Conservation (phyloP, 92 coral and sea anemone species). For the Montipora capitata region DNA sequence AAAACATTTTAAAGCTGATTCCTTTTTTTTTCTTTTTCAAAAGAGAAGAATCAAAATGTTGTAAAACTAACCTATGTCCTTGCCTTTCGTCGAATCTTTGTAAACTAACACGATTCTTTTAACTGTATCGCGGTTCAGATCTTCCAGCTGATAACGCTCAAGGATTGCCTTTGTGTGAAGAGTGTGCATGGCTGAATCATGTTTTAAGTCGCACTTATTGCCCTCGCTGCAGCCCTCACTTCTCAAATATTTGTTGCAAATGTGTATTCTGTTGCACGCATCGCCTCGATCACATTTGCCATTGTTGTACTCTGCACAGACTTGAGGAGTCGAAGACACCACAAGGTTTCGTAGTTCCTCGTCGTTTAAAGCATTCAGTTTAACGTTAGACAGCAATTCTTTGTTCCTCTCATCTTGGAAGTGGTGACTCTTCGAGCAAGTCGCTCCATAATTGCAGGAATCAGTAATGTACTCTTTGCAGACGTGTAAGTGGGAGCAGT, state of each 20-base stretch:
- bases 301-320: conserved; percentile 76
- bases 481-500: conserved; percentile 61
- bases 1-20: no score
- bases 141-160: conserved; percentile 44
- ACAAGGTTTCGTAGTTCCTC: conserved; percentile 65
- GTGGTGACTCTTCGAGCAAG: conserved; percentile 53
- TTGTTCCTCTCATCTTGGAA: conserved; percentile 43
- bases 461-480: conserved; percentile 62
- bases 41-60: no score
- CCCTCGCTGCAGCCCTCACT: conserved; percentile 55
- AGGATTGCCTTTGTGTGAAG: conserved; percentile 65
- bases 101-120: conserved; percentile 73
- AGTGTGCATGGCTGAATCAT: conserved; percentile 69
- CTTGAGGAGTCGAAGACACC: conserved; percentile 60
- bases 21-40: no score
- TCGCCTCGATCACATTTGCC: conserved; percentile 48
- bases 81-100: conserved; percentile 20
- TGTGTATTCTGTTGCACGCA: conserved; percentile 72
- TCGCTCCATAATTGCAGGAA: conserved; percentile 60
- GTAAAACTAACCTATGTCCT: background rate
- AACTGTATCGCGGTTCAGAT: conserved; percentile 1
- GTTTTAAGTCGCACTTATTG: conserved; percentile 64
- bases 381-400: conserved; percentile 40
- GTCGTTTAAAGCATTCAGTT: conserved; percentile 59
- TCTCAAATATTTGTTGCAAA: conserved; percentile 77